Conservation (phyloP, 2,888 invertebrate genomes). For the Anagyrus pseudococci region DNA sequence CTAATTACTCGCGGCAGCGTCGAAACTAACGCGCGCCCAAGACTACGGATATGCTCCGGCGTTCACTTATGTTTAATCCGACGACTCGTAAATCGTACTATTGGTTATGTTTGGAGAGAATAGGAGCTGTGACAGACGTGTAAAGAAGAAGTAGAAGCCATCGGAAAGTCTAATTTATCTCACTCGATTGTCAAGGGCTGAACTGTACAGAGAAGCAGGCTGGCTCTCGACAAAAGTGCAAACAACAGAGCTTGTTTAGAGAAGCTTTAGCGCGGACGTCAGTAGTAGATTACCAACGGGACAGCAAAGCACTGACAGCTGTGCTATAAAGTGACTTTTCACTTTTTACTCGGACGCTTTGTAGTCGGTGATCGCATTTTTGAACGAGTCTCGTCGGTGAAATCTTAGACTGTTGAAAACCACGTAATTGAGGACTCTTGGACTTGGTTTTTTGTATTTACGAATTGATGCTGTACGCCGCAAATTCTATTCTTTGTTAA, state of each 20-base stretch:
- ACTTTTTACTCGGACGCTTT: too few relatives aligned
- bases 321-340: too few relatives aligned
- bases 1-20: conserved; percentile 17
- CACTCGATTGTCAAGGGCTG: not conserved
- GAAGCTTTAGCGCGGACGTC: not conserved
- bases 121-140: not conserved
- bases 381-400: too few relatives aligned
- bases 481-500: too few relatives aligned
- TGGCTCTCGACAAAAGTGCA: not conserved
- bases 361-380: too few relatives aligned
- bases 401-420: too few relatives aligned
- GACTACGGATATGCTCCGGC: not conserved
- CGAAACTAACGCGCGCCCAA: conserved; percentile 16
- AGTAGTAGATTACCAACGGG: not conserved
- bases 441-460: too few relatives aligned
- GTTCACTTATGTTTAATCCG: not conserved
- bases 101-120: not conserved
- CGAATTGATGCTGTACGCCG: too few relatives aligned
- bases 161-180: not conserved
- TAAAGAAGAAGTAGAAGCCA: not conserved
- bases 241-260: not conserved
- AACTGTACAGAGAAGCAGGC: not conserved
- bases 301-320: too few relatives aligned
- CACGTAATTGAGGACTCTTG: too few relatives aligned
- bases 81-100: not conserved